Evolutionary conservation across 1,140 invertebrate genomes (phyloP).

Genomic region (Oscheius sp.): DNA sequence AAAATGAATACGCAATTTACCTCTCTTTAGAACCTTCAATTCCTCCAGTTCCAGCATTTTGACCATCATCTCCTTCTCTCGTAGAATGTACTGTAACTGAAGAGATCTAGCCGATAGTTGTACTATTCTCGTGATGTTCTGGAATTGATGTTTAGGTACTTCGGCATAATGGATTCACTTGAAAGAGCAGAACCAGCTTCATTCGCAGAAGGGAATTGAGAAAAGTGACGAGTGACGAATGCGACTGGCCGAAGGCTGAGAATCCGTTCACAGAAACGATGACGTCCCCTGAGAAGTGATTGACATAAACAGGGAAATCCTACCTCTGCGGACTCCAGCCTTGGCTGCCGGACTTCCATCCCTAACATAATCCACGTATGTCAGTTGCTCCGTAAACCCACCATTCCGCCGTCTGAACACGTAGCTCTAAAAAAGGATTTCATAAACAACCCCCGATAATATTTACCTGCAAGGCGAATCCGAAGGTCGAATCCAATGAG

Average conservation of each 20-base stretch:
- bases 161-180: neutral
- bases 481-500: neutral
- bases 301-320: no score
- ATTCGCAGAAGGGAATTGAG: neutral
- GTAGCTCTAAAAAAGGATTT: slow-evolving; percentile 9
- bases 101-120: neutral
- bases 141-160: neutral
- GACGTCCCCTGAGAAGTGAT: neutral
- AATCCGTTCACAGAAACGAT: neutral
- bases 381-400: slow-evolving; percentile 8
- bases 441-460: neutral
- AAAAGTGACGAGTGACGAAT: neutral
- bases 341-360: slow-evolving; percentile 9
- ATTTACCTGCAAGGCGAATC: neutral
- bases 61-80: neutral
- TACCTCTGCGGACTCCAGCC: slow-evolving; percentile 15
- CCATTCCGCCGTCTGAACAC: slow-evolving; percentile 15
- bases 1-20: no score
- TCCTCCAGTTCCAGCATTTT: neutral
- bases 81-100: neutral
- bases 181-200: neutral
- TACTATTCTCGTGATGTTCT: neutral
- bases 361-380: slow-evolving; percentile 20
- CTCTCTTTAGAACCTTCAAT: neutral
- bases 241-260: neutral